Base-by-base conservation (phyloP, 2,113 vertebrate genomes). In the Mellivora capensis region DNA sequence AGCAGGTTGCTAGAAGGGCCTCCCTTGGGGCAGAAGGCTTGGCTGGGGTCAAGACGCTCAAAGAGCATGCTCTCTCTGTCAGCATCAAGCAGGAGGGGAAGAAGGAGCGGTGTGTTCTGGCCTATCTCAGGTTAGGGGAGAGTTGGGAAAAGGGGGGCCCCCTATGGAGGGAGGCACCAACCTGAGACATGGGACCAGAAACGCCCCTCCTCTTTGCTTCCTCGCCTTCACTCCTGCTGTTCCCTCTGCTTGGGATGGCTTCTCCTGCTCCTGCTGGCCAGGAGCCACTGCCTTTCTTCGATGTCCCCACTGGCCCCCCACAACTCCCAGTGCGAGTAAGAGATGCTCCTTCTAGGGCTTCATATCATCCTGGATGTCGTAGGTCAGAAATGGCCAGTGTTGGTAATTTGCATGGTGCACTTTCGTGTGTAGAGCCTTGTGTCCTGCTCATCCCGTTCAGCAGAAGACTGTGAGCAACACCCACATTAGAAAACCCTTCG, bases 261-360 rank as follows among this genome's bases (percentile, higher is more conserved):
- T 34, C 47, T 7, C 44, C 76, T 25, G 27, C n/a, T 42, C 37
- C n/a, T 29, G n/a, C 20, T 31, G n/a, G 42, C 5, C 18, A 10
- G 8, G 18, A 42, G 76, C 4, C 89, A 29, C 27, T 10, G 7
- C 3, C 1, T 34, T 34, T 31, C 74, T 34, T 20, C 8, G 4
- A 4, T 47, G 42, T 14, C 8, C 76, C 17, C 7, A 3, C 81
- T 29, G 12, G 4, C 3, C n/a, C 2, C 29, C 31, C 64, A 17
- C 18, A 34, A 23, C 42, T 11, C 47, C 47, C 44, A 21, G 4
- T 0, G 4, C 27, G 1, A 11, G 47, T 15, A 25, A 47, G 34
- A 67, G 61, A 39, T 3, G 23, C 2, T 15, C 4, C n/a, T 62
- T 77, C 54, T 18, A 79, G 57, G 34, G 42, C 57, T 91, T n/a